Base-by-base conservation (phyloP, 2,888 invertebrate species). In the Leucophenga montana region DNA sequence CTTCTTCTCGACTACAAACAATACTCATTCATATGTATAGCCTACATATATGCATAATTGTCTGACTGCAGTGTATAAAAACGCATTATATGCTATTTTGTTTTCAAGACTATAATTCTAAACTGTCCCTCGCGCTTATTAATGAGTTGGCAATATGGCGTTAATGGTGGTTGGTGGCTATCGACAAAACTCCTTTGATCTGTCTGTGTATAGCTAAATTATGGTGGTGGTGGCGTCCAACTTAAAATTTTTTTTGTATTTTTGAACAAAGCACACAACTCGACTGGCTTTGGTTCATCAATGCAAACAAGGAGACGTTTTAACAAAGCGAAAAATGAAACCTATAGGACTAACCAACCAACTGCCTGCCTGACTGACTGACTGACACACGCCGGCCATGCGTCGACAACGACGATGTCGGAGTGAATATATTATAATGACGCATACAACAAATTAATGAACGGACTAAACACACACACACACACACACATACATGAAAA, bases 401-500 rank as follows among this genome's bases (percentile, higher is more conserved):
- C n/a, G 62, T 22, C 62, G 18, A n/a, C 1, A 14, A 4, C 2
- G n/a, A n/a, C 13, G 18, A 5, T 11, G 39, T 39, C 11, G 39
- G 67, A 68, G 72, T 74, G 68, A 75, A 70, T 71, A 59, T 69
- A 67, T 57, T 48, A 64, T 65, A 68, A 68, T 56, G 56, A 66
- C 62, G 62, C 62, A 56, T 20, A 53, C 57, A 68, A 66, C 39
- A 66, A 66, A 54, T 50, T 54, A 66, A 66, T 66, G 66, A 39
- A 66, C n/a, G 18, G 16, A n/a, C n/a, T 20, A 57, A 67, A 67
- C 70, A 56, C 64, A 57, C 50, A 13, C 46, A 46, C 14, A 73
- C 68, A 62, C 50, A 65, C 53, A 57, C 59, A 72, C 22, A 69
- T 70, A 77, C 68, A 50, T 66, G 50, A 70, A 67, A 74, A 79